Percentiles rank a stretch among this genome's conserved stretches.
Conservation (phyloP, 2,113 vertebrate genomes). For the Condylura cristata region DNA sequence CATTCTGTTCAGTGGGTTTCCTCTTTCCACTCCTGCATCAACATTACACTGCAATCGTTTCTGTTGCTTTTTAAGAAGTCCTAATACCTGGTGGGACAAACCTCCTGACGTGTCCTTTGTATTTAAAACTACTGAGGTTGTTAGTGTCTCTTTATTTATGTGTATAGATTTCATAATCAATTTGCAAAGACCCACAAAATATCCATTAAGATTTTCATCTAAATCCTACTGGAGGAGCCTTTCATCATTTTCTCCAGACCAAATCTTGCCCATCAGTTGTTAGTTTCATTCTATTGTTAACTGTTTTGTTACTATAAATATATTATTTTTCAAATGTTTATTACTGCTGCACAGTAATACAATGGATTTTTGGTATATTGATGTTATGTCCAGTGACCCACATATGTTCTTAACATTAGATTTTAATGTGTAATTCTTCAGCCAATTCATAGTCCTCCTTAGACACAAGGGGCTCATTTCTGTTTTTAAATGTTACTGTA, state of each 20-base stretch:
- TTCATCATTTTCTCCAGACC: not conserved
- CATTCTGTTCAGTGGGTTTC: not conserved
- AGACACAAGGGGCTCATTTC: not conserved
- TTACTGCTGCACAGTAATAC: not conserved
- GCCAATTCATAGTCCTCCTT: conserved; percentile 32
- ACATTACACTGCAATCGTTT: not conserved
- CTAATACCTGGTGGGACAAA: not conserved
- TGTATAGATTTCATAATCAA: not conserved
- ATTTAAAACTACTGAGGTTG: not conserved
- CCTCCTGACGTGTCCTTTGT: not conserved
- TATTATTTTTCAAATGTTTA: conserved; percentile 19
- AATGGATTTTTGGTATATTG: not conserved
- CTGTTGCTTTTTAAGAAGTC: not conserved
- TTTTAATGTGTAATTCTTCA: not conserved
- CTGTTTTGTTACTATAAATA: conserved; percentile 19
- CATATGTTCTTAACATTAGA: conserved; percentile 20
- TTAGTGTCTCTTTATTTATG: not conserved
- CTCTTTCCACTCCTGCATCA: not conserved
- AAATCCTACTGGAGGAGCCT: not conserved
- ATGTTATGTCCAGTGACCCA: not conserved
- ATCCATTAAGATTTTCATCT: not conserved
- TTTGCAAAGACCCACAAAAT: not conserved
- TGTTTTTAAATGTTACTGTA: conserved; percentile 42
- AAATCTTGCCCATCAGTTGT: not conserved
- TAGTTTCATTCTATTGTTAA: not conserved